Evolutionary conservation across 92 coral and sea anemone species (phyloP), one percentile per base, ranked within the genome.

Genomic region (Hydrozoanthus gracilis): DNA sequence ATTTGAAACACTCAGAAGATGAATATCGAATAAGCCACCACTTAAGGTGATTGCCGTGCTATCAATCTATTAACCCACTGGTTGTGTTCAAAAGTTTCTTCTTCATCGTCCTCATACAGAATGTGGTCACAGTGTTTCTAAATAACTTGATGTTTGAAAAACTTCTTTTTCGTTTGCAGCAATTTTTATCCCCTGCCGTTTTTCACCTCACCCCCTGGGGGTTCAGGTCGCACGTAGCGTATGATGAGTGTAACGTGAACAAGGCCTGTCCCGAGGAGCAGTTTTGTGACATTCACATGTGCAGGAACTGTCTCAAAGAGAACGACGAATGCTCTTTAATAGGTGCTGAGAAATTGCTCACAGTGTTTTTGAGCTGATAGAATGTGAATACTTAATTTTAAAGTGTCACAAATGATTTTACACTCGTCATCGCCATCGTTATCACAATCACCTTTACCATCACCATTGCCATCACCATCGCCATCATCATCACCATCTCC

Each of bases 271-370:
- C 94, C 7, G 74, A 87, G 68, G 98, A 89, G 64, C 91, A 87
- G 78, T 94, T 90, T 64, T 94, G 98, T 84, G 98, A 94, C 51
- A 92, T 94, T 5, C 95, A 92, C 78, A 78, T 88, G 76, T 94
- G 98, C 73, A 86, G 98, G 77, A 86, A 87, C 1, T 94, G 98
- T 85, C 79, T 91, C 17, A 93, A 89, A 61, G 93, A 79, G 55
- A 84, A 85, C n/a, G 71, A 89, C 49, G 86, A 88, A 12, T 94
- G 98, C 72, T 92, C 91, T 91, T 91, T 88, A 52, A 91, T 94
- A 49, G 98, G 98, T 94, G 52, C 39, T 67, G 94, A 50, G 51
- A 52, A 7, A 9, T 3, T 45, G 17, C 8, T 9, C 15, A 8
- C 20, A 72, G 3, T 27, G 2, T 45, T 6, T 46, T 5, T 3